These are phyloP conservation scores for Thymelicus sylvestris DNA, from an alignment of 2,888 invertebrate species.

Conservation along the genomic window DNA sequence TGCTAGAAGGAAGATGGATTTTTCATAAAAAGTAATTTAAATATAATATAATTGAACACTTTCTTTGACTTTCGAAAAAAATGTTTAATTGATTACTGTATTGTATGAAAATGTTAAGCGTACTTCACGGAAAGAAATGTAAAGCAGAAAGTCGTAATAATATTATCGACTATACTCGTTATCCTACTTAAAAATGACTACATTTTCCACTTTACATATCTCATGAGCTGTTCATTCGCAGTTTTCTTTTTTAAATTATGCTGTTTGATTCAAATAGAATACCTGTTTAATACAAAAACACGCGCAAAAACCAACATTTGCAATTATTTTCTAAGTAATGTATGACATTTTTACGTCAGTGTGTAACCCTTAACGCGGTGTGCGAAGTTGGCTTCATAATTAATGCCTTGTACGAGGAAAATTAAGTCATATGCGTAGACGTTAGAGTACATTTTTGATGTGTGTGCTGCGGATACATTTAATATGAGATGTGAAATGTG, in stretches of 20 bases:
- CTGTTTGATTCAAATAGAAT: not conserved
- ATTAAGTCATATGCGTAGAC: slow-evolving; percentile 35
- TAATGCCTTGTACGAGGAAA: slow-evolving; percentile 35
- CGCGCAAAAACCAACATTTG: slow-evolving; percentile 12
- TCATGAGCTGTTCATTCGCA: not conserved
- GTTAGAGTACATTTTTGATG: slow-evolving; percentile 38
- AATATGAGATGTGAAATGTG: slow-evolving; percentile 38
- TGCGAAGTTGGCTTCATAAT: slow-evolving; percentile 38
- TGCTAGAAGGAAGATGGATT: too few relatives aligned
- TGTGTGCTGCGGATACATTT: slow-evolving; percentile 34
- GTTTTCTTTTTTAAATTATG: not conserved
- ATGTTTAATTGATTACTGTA: too few relatives aligned
- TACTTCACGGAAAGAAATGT: too few relatives aligned
- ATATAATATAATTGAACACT: too few relatives aligned
- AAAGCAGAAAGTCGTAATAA: too few relatives aligned
- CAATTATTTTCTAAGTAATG: slow-evolving; percentile 37
- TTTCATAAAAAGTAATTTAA: too few relatives aligned
- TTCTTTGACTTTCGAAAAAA: too few relatives aligned
- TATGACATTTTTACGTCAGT: slow-evolving; percentile 37
- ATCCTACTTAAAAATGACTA: too few relatives aligned
- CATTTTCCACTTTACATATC: not conserved
- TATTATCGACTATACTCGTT: too few relatives aligned
- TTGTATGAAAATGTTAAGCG: too few relatives aligned
- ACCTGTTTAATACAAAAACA: slow-evolving; percentile 10
- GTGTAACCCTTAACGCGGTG: slow-evolving; percentile 36